A percentile compares a stretch with the other conserved stretches of the same genome.
phyloP scores from a whole-genome alignment of 2,888 invertebrate species.

The Hydroisotoma schaefferi region DNA sequence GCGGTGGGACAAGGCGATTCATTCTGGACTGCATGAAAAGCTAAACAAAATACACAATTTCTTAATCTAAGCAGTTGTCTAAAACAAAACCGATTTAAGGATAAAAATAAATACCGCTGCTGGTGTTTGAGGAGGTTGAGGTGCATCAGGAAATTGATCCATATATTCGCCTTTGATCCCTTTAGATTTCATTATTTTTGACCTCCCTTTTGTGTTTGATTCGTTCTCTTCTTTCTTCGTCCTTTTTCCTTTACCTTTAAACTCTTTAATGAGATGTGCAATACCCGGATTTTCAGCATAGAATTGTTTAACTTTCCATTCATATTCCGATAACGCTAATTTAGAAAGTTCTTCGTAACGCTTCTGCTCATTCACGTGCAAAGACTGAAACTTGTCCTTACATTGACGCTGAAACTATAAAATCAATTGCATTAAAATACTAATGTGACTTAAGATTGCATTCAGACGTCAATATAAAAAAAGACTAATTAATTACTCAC shows the following conservation, averaged over 20 bases:
- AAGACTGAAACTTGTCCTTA: slow-evolving; percentile 8
- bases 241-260: background rate
- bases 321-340: slow-evolving; percentile 16
- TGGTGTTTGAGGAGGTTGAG: slow-evolving; percentile 31
- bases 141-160: slow-evolving; percentile 34
- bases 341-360: slow-evolving; percentile 20
- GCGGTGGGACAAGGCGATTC: slow-evolving; percentile 26
- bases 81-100: background rate
- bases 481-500: slow-evolving; percentile 14
- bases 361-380: slow-evolving; percentile 11
- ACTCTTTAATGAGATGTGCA: background rate
- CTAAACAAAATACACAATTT: slow-evolving; percentile 17
- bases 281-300: slow-evolving; percentile 26
- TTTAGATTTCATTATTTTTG: background rate
- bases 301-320: slow-evolving; percentile 20
- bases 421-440: slow-evolving; percentile 7
- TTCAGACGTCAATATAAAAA: background rate
- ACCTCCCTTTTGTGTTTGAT: background rate
- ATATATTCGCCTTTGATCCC: no score
- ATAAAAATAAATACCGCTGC: slow-evolving; percentile 20
- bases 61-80: background rate
- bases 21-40: slow-evolving; percentile 37
- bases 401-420: slow-evolving; percentile 31
- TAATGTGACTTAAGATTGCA: slow-evolving; percentile 8
- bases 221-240: background rate